Base-by-base conservation (phyloP, 2,888 invertebrate genomes). In the Xanthia icteritia region DNA sequence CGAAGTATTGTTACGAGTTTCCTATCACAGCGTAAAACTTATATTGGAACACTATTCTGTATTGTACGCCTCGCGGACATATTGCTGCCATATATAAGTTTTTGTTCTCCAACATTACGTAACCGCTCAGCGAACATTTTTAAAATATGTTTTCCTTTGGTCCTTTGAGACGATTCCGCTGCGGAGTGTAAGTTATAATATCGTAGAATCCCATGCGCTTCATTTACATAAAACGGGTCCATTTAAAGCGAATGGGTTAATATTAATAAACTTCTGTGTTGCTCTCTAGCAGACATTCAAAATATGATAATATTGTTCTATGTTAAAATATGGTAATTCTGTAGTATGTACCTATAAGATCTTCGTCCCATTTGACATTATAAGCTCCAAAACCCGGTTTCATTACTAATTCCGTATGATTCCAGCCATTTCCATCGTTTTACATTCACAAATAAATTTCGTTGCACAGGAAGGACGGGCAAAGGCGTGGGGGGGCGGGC, bases 21-120 rank as follows among this genome's bases (percentile, higher is more conserved):
- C 56, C 81, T 79, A 76, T 77, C 69, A 76, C 63, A 54, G 69
- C 79, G 75, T 73, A 67, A 83, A 86, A 85, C 81, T 85, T 85
- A 87, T 87, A 87, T 78, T 87, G 73, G 78, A 79, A 78, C 68
- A 73, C n/a, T 76, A 70, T 86, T 73, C 77, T 81, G 74, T 86
- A 74, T 65, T 79, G 76, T 74, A 48, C 39, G 83, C 68, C 56
- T 69, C 56, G 58, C 63, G 71, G 73, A 82, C 71, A 74, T 86
- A 86, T 86, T 86, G 71, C 64, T 75, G 63, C 73, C 65, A 70
- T 76, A 65, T 64, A 65, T 48, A 71, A 80, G 75, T 76, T 83
- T 58, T 74, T 77, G 70, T 75, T 31, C 48, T 51, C 39, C 6
- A 48, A 69, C 68, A 66, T 76, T 76, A 79, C 74, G 69, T 73